Base-by-base conservation (phyloP, 2,113 vertebrate species). In the Microcebus jonahi region DNA sequence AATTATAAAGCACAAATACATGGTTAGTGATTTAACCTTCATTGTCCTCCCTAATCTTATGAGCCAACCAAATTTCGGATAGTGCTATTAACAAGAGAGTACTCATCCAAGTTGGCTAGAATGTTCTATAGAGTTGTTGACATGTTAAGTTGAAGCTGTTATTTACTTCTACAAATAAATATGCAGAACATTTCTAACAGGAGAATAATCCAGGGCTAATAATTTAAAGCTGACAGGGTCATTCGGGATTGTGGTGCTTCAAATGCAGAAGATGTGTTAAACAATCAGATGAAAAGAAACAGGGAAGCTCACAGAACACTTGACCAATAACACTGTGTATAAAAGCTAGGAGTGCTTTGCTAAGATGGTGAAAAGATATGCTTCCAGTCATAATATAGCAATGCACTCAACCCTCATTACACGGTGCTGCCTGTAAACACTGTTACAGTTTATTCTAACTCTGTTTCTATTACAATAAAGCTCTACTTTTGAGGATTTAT, bases 221-320 rank as follows among this genome's bases (percentile, higher is more conserved):
- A 97, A 96, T 96, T 87, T 77, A 96, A 91, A 90, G 42, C 92
- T 79, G 36, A 90, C 53, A 39, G 59, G 73, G 93, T 96, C 92
- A 96, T 80, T 55, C 34, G 61, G 79, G 88, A 96, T 93, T 86
- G 80, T 21, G n/a, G 86, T 95, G 76, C 91, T 97, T 97, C 75
- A 63, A 67, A 84, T 84, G 76, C 87, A 75, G 65, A 96, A 97
- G 91, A 95, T 79, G 80, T 75, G 7, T 75, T 97, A 94, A 98
- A 97, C 95, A 97, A 97, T 97, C n/a, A 53, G 31, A 83, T 97
- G 88, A 97, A 97, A 97, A 88, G 94, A 97, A 96, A 80, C 45
- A 86, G 65, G 36, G 50, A 98, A 85, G 48, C 95, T 97, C 65
- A 76, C 65, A 11, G 61, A 92, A 68, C 63, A 96, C 97, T 98